Conservation (phyloP, 1,140 invertebrate genomes). For the Latrodectus geometricus region DNA sequence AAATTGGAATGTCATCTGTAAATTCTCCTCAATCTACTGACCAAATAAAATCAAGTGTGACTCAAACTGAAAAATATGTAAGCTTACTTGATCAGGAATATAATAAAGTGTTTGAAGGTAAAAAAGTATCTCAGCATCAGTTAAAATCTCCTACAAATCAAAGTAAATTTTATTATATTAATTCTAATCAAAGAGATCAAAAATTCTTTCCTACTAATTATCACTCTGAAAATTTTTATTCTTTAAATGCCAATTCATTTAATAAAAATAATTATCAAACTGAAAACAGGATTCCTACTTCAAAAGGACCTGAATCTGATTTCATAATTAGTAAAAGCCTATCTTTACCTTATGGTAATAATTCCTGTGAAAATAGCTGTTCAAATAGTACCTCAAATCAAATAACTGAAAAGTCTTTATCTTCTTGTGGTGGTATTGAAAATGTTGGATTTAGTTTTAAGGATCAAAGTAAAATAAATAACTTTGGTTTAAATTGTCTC, state of each 20-base stretch:
- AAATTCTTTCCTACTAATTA: not conserved
- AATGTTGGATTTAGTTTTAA: conserved; percentile 41
- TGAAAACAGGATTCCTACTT: too few species aligned
- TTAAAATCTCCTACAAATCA: conserved; percentile 21
- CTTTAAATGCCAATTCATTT: not conserved
- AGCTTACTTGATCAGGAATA: conserved; percentile 62
- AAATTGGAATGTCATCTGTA: conserved; percentile 2
- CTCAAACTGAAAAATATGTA: conserved; percentile 19
- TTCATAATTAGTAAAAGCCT: not conserved
- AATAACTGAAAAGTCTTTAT: conserved; percentile 11
- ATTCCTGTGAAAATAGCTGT: not conserved
- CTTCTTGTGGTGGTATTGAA: conserved; percentile 42
- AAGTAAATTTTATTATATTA: not conserved
- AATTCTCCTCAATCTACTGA: not conserved
- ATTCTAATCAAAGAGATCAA: not conserved
- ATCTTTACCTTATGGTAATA: conserved; percentile 18
- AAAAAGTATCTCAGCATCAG: conserved; percentile 37
- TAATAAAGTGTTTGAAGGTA: conserved; percentile 56
- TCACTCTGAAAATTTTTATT: not conserved
- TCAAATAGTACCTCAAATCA: conserved; percentile 1
- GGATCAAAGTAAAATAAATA: conserved; percentile 11
- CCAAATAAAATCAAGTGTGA: not conserved
- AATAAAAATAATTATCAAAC: not conserved
- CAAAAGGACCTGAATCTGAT: not conserved
- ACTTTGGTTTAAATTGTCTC: not conserved